These are phyloP conservation scores for Masnerella sp. DNA, from an alignment of 2,888 invertebrate genomes.

Conservation along the genomic window DNA sequence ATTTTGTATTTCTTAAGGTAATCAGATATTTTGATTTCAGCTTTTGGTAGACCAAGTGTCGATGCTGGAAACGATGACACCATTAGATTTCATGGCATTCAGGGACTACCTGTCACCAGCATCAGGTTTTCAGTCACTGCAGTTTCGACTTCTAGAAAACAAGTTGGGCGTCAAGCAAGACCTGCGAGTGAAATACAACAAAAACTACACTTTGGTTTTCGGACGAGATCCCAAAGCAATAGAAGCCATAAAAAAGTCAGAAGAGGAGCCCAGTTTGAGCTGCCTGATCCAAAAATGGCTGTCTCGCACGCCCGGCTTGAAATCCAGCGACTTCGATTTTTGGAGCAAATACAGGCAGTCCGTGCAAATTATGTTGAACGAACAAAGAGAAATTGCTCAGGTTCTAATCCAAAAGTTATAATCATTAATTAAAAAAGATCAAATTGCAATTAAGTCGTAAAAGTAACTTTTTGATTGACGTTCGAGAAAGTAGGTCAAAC, in stretches of 20 bases:
- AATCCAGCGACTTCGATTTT: constrained; percentile 89
- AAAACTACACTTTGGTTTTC: constrained; percentile 92
- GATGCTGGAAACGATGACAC: constrained; percentile 99
- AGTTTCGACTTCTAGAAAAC: constrained; percentile 97
- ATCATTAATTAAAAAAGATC: too few relatives aligned
- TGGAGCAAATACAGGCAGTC: constrained; percentile 93
- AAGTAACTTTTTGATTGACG: too few relatives aligned
- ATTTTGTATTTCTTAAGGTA: too few relatives aligned
- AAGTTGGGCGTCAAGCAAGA: constrained; percentile 91
- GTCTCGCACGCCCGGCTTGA: constrained; percentile 95
- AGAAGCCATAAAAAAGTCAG: constrained; percentile 82
- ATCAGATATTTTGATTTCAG: constrained; percentile 81
- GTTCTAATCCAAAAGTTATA: too few relatives aligned
- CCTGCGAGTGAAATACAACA: constrained; percentile 94
- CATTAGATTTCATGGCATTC: constrained; percentile 99
- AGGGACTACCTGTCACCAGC: constrained; percentile 94
- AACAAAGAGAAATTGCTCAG: constrained; percentile 83
- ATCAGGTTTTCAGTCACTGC: constrained; percentile 98
- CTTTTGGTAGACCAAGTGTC: constrained; percentile 97
- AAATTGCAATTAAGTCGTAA: too few relatives aligned
- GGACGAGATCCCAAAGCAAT: constrained; percentile 84
- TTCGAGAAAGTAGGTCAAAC: too few relatives aligned
- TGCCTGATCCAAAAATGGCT: constrained; percentile 95
- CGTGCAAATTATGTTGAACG: constrained; percentile 85
- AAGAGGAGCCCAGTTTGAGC: constrained; percentile 90